phyloP scores from a whole-genome alignment of 30 jellyfish, hydroid and myxozoan species.

The Nemopilema nomurai region DNA sequence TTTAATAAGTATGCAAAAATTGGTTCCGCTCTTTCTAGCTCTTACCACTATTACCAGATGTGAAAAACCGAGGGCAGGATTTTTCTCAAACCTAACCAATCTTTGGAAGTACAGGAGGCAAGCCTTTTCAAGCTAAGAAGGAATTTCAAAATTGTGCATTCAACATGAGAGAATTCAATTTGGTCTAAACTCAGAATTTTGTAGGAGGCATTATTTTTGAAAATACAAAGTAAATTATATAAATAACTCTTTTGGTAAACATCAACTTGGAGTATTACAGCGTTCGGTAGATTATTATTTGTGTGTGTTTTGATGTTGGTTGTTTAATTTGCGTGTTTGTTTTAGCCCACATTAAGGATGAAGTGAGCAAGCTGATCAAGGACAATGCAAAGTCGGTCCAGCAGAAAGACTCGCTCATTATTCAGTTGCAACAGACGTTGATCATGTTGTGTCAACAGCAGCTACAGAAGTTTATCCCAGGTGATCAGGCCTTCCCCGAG shows the following conservation, averaged over 20 bases:
- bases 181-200: background rate
- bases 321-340: slow-evolving; percentile 17
- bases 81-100: background rate
- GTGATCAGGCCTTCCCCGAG: slow-evolving; percentile 51
- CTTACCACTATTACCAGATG: no score
- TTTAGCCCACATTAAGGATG: slow-evolving; percentile 62
- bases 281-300: slow-evolving; percentile 7
- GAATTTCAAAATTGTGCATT: background rate
- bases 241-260: background rate
- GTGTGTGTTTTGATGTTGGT: background rate
- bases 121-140: background rate
- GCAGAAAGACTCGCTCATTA: slow-evolving; percentile 81
- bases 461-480: slow-evolving; percentile 68
- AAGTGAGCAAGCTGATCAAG: slow-evolving; percentile 50
- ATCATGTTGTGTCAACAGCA: slow-evolving; percentile 84
- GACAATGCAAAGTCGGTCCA: slow-evolving; percentile 78
- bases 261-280: background rate
- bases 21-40: no score
- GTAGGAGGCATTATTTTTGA: background rate
- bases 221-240: background rate
- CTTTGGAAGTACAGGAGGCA: background rate
- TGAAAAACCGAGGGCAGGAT: no score
- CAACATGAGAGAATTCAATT: background rate
- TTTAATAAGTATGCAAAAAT: no score
- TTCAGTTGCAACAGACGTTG: slow-evolving; percentile 85